phyloP scores from a whole-genome alignment of 1,140 invertebrate species.

The Sycophila sp. region DNA sequence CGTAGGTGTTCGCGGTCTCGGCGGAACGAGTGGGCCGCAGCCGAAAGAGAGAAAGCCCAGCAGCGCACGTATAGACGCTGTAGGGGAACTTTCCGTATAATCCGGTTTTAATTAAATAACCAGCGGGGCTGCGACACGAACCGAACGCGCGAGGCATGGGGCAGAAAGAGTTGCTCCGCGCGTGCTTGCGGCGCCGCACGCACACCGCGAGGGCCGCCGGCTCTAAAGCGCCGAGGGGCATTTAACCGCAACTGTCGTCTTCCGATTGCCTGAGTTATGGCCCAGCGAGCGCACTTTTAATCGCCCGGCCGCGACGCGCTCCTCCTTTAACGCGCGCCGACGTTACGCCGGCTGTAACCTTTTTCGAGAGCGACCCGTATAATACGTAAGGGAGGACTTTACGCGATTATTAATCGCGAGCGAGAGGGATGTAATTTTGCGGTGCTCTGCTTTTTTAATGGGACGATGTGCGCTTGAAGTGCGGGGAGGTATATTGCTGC shows the following conservation, averaged over 20 bases:
- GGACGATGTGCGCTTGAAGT: too few relatives aligned
- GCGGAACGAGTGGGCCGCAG: background rate
- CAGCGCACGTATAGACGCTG: background rate
- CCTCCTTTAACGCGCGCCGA: too few relatives aligned
- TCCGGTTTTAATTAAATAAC: constrained; percentile 64
- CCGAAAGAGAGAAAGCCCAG: background rate
- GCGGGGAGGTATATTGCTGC: too few relatives aligned
- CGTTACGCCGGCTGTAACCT: background rate
- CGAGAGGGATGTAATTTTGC: too few relatives aligned
- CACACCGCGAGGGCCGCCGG: constrained; percentile 40
- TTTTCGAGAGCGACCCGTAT: background rate
- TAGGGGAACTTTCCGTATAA: constrained; percentile 47
- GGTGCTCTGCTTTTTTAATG: too few relatives aligned
- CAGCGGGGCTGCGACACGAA: constrained; percentile 10
- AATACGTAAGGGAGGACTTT: background rate
- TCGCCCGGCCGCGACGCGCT: too few relatives aligned
- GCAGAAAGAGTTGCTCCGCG: background rate
- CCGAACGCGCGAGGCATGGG: background rate
- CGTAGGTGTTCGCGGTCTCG: background rate
- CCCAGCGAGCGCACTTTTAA: background rate
- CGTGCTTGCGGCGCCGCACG: constrained; percentile 30
- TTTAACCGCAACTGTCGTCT: constrained; percentile 66
- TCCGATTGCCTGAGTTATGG: constrained; percentile 57
- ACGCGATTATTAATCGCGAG: too few relatives aligned
- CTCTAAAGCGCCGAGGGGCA: constrained; percentile 58